Conservation (phyloP, 2,888 invertebrate species). For the Volucella zonaria region DNA sequence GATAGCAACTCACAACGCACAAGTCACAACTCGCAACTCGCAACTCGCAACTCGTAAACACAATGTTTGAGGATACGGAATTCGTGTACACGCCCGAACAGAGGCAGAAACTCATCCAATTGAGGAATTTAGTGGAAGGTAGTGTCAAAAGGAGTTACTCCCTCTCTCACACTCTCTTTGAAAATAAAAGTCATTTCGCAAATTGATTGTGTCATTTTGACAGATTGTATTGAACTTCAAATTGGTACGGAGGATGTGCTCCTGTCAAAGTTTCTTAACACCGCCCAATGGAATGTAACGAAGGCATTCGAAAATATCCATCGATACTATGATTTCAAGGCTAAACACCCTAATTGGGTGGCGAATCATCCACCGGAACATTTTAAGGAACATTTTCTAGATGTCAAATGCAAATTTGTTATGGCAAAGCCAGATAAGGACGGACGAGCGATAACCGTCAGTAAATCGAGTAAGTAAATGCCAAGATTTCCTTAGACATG, state of each 20-base stretch:
- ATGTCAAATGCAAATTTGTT: slow-evolving; percentile 78
- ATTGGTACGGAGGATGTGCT: slow-evolving; percentile 79
- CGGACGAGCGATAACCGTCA: slow-evolving; percentile 76
- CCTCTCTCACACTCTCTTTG: not conserved
- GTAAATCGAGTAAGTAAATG: slow-evolving; percentile 46
- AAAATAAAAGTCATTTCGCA: not conserved
- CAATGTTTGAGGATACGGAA: slow-evolving; percentile 74
- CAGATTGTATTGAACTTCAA: slow-evolving; percentile 76
- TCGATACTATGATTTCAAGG: slow-evolving; percentile 79
- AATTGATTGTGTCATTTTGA: slow-evolving; percentile 22
- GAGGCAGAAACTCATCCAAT: slow-evolving; percentile 76
- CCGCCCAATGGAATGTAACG: slow-evolving; percentile 78
- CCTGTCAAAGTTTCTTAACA: slow-evolving; percentile 78
- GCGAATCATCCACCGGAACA: slow-evolving; percentile 78
- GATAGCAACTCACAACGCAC: slow-evolving; percentile 14
- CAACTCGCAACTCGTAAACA: slow-evolving; percentile 37
- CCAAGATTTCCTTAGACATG: not conserved
- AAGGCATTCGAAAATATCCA: slow-evolving; percentile 77
- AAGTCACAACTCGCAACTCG: not conserved
- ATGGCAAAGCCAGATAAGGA: slow-evolving; percentile 79
- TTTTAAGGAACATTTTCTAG: slow-evolving; percentile 78
- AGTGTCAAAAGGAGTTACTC: slow-evolving; percentile 37
- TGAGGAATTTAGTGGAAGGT: slow-evolving; percentile 77
- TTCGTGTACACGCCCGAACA: slow-evolving; percentile 76
- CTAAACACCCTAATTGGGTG: slow-evolving; percentile 78